Base-by-base conservation (phyloP, 2,797 vertebrate genomes). In the Tamandua tetradactyla region DNA sequence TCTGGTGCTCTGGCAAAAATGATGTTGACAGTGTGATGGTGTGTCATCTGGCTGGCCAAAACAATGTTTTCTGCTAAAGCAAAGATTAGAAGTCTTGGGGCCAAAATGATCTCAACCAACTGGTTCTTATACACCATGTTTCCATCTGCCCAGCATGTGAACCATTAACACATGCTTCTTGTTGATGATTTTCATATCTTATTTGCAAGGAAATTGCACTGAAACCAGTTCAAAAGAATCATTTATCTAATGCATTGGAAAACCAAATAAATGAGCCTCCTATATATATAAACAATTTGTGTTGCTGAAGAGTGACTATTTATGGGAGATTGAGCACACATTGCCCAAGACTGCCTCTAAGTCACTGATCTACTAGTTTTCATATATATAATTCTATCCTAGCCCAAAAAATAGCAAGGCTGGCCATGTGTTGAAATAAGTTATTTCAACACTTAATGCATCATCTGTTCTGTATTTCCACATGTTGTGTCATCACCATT, bases 31-130 rank as follows among this genome's bases (percentile, higher is more conserved):
- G 61, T 86, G 86, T 93, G 93, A 82, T 79, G 15, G 52, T 37
- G 90, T 96, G 92, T 95, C 96, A 94, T 97, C 82, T 95, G 78
- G 74, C 92, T 94, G 92, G 96, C 81, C 92, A 94, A 90, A 90
- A 83, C 81, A 75, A 95, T 94, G 94, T 96, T 93, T 96, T 95
- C 87, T 95, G 74, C 82, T 96, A 82, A 95, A 87, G 84, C 95
- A 96, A 92, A 95, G 94, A 95, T 94, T 90, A 93, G 88, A 94
- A 86, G 66, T 94, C 71, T 93, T 55, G 72, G 40, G 90, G 84
- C 91, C 95, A 97, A 95, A 95, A 97, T 96, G 95, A 97, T 88
- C 96, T 97, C 96, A 97, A 95, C 95, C 82, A 83, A 96, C 66
- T 89, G 92, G 61, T 93, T 94, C 89, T 96, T 93, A 86, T 93